Evolutionary conservation across 1,140 invertebrate species (phyloP).

Genomic region (Hycleus cichorii): DNA sequence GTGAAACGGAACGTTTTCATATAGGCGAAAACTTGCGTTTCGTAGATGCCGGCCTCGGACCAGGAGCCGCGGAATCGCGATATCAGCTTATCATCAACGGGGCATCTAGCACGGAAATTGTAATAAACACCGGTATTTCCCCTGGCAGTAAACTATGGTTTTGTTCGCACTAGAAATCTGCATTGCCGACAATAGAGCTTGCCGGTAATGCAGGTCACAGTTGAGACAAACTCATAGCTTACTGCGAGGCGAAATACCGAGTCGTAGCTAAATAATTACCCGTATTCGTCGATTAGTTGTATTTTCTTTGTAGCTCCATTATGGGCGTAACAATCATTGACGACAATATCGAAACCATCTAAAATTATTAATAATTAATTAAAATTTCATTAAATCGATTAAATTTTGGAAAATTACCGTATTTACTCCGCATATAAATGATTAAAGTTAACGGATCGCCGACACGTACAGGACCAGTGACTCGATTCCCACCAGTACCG

Average conservation of each 20-base stretch:
- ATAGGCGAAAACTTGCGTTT: constrained; percentile 89
- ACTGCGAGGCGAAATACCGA: no score
- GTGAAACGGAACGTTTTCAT: constrained; percentile 94
- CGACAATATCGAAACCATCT: constrained; percentile 94
- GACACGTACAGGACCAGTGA: constrained; percentile 81
- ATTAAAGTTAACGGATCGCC: constrained; percentile 87
- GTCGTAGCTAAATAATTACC: constrained; percentile 47
- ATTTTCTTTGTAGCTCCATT: constrained; percentile 88
- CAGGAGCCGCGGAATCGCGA: constrained; percentile 87
- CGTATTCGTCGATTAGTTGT: constrained; percentile 86
- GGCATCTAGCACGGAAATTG: constrained; percentile 54
- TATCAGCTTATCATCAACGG: constrained; percentile 87
- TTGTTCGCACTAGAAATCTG: no score
- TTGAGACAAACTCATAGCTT: no score
- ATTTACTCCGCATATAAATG: constrained; percentile 91
- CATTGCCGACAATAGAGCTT: no score
- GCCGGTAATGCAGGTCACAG: no score
- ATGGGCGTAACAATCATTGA: constrained; percentile 91
- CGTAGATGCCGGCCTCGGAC: constrained; percentile 82
- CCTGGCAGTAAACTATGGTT: no score
- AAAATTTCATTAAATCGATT: background rate
- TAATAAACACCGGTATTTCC: no score
- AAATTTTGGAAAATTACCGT: constrained; percentile 51
- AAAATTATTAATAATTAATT: constrained; percentile 24
- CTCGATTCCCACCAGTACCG: constrained; percentile 71